These are phyloP conservation scores for Alca torda DNA, from an alignment of 2,797 vertebrate genomes.

Conservation along the genomic window DNA sequence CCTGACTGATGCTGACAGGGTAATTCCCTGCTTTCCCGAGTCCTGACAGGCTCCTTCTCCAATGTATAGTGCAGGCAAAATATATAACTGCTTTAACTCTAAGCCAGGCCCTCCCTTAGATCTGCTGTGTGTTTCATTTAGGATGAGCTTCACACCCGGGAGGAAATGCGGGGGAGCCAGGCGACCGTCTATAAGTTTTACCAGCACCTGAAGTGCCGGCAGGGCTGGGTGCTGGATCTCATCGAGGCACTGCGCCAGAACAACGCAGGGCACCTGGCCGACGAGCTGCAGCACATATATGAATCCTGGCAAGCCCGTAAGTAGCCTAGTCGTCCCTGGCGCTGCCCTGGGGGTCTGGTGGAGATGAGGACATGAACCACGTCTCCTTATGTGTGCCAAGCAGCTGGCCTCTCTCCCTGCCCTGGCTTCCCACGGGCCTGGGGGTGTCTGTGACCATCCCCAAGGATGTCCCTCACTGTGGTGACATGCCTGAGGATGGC, in stretches of 20 bases:
- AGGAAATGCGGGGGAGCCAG: constrained; percentile 16
- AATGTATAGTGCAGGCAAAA: too few relatives aligned
- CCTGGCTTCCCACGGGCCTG: accelerated
- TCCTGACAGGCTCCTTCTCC: not conserved
- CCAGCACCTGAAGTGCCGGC: not conserved
- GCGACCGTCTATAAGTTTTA: not conserved
- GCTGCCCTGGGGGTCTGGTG: accelerated
- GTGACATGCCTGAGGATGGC: accelerated
- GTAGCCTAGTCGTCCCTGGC: not conserved
- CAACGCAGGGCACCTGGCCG: not conserved
- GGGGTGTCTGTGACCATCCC: not conserved
- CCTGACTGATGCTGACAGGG: constrained; percentile 22
- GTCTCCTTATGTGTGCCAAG: accelerated
- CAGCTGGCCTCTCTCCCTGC: not conserved
- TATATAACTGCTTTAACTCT: accelerated
- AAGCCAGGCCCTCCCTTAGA: not conserved
- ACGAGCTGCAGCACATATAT: not conserved
- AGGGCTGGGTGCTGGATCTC: constrained; percentile 35
- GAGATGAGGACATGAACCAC: accelerated
- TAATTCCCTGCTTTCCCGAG: not conserved
- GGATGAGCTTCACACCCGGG: constrained; percentile 1
- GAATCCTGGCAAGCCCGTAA: not conserved
- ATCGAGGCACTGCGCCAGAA: not conserved
- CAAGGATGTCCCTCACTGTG: not conserved
- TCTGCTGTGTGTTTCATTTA: not conserved